Conservation (phyloP, 2,113 vertebrate species). For the Neotragus moschatus region DNA sequence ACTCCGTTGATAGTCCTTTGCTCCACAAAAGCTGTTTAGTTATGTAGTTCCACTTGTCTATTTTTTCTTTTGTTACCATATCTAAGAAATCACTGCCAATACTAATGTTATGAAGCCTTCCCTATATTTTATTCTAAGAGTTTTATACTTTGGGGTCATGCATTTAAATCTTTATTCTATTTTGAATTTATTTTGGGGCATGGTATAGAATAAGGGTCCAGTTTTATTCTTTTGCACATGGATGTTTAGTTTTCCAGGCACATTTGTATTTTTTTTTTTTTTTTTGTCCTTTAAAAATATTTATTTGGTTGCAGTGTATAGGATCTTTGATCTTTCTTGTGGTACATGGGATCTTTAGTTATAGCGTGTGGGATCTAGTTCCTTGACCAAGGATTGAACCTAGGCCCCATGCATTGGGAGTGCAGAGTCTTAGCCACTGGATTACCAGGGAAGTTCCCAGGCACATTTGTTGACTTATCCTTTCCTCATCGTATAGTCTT, state of each 20-base stretch:
- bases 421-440: not conserved
- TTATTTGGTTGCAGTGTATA: not conserved
- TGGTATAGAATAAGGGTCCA: not conserved
- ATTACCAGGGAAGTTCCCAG: not conserved
- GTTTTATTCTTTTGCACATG: not conserved
- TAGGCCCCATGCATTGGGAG: not conserved
- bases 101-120: not conserved
- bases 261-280: not conserved
- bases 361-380: not conserved
- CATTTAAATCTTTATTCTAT: not conserved
- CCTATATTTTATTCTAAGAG: not conserved
- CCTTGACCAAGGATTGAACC: not conserved
- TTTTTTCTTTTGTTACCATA: not conserved
- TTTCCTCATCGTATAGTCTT: not conserved
- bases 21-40: not conserved
- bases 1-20: not conserved
- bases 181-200: not conserved
- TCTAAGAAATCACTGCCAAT: not conserved
- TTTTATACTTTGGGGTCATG: not conserved
- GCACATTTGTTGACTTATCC: not conserved
- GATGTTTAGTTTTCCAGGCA: not conserved
- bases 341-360: not conserved
- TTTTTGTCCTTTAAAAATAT: not conserved
- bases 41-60: not conserved
- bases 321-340: not conserved